Percentiles rank a stretch among this genome's conserved stretches.
Evolutionary conservation across 2,113 vertebrate species (phyloP).

Genomic region (Ctenodactylus gundi): DNA sequence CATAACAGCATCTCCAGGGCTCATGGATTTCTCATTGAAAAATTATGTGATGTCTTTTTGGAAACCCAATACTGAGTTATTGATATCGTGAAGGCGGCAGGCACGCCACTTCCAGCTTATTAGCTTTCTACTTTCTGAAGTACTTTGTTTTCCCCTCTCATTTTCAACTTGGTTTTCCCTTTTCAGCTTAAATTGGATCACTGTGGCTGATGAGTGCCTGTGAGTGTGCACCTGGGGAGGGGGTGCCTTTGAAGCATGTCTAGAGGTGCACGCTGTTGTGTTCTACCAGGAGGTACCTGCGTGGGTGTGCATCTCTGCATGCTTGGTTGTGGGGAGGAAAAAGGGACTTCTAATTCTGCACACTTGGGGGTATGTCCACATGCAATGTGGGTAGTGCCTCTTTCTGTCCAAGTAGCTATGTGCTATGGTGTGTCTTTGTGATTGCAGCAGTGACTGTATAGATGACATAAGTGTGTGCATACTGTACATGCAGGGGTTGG

Average conservation of each 20-base stretch:
- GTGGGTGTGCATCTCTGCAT: not conserved
- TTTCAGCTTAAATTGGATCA: constrained; percentile 61
- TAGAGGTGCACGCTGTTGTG: too few relatives aligned
- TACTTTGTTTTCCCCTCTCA: constrained; percentile 68
- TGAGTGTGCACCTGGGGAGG: not conserved
- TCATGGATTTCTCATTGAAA: constrained; percentile 88
- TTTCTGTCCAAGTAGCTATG: not conserved
- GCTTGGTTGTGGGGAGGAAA: not conserved
- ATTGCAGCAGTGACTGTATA: accelerated
- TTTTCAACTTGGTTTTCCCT: constrained; percentile 71
- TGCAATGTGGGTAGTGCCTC: not conserved
- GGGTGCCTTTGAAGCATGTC: not conserved
- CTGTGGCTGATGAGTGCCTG: constrained; percentile 17
- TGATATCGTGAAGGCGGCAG: constrained; percentile 66
- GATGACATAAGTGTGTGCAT: too few relatives aligned
- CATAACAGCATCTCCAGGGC: constrained; percentile 84
- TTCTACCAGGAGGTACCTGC: not conserved
- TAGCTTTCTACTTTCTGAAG: constrained; percentile 61
- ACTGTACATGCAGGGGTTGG: accelerated
- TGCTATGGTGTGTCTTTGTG: too few relatives aligned
- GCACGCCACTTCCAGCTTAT: constrained; percentile 60
- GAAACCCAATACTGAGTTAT: constrained; percentile 88
- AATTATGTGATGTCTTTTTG: constrained; percentile 85
- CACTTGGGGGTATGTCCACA: not conserved
- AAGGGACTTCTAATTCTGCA: not conserved